Percentiles rank a stretch among this genome's conserved stretches.
phyloP scores from a whole-genome alignment of 1,140 invertebrate genomes.

The Eubasilissa regina region DNA sequence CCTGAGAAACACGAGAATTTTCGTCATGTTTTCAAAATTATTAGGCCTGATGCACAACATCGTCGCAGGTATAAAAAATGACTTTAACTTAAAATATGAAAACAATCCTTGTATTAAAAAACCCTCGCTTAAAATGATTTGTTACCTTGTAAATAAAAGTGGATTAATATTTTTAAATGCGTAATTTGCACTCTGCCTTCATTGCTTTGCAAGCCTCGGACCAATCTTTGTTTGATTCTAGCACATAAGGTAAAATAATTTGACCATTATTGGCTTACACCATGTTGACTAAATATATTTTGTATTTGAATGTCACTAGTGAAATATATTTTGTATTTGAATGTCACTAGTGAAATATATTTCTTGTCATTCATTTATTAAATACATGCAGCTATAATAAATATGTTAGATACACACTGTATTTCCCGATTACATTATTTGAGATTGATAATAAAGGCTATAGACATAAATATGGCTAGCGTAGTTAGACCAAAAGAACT shows the following conservation, averaged over 20 bases:
- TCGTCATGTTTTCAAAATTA: background rate
- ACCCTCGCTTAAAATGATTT: conserved; percentile 14
- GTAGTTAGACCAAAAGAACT: too few relatives aligned
- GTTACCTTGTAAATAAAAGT: background rate
- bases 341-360: background rate
- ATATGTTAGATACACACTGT: too few relatives aligned
- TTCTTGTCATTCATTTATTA: too few relatives aligned
- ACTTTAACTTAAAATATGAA: too few relatives aligned
- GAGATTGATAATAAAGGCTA: too few relatives aligned
- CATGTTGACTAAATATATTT: conserved; percentile 38
- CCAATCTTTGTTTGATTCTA: conserved; percentile 57
- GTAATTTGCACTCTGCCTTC: conserved; percentile 43
- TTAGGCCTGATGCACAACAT: too few relatives aligned
- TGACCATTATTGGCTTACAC: conserved; percentile 50
- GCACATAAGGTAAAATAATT: conserved; percentile 52
- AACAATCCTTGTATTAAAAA: background rate
- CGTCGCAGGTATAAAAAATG: too few relatives aligned
- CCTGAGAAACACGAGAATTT: too few relatives aligned
- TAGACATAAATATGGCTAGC: too few relatives aligned
- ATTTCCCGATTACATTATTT: too few relatives aligned
- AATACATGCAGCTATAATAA: too few relatives aligned
- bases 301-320: background rate
- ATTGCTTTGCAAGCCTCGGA: conserved; percentile 58
- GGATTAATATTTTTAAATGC: background rate
- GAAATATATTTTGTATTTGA: conserved; percentile 4